Evolutionary conservation across 2,113 vertebrate genomes (phyloP), one percentile per base, ranked within the genome.

Genomic region (Zosterops japonicus): DNA sequence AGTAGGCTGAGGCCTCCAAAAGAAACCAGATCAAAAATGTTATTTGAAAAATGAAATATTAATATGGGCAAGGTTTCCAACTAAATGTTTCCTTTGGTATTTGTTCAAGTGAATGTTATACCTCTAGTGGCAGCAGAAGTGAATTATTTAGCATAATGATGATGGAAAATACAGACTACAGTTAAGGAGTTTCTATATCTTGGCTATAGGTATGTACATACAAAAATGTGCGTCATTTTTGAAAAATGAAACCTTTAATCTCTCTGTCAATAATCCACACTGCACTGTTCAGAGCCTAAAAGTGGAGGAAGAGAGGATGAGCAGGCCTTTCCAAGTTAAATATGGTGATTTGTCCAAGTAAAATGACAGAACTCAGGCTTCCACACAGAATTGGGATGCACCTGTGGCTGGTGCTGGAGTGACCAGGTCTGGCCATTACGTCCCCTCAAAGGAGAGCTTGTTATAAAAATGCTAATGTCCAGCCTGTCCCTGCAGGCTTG

Each of bases 1-100:
- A 81, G 88, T 75, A 89, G 85, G 61, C 77, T 89, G 83, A 92
- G 83, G 90, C 60, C 92, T 94, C 76, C 18, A 90, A 90, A 93
- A 92, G 85, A 87, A 19, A 25, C 5, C 44, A 83, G 87, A 93
- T 95, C 71, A 88, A 96, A 96, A 94, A 77, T 79, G 79, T 77
- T 74, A 92, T 94, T 90, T 93, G 71, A 96, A 93, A 96, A 93
- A 95, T 96, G 60, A 92, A 96, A 96, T 92, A 97, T 93, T 96
- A 93, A 94, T 94, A 86, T 29, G 49, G 64, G 63, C 88, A 95
- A 74, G 76, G 74, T 79, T 95, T 95, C 88, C 93, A 92, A 89
- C 76, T 21, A 85, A 89, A 87, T 83, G 86, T 96, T 94, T 96
- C 92, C 83, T 96, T 90, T 93, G 94, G 88, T 94, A 78, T 96